These are phyloP conservation scores for Erpornis zantholeuca DNA, from an alignment of 2,113 vertebrate genomes.

Conservation along the genomic window DNA sequence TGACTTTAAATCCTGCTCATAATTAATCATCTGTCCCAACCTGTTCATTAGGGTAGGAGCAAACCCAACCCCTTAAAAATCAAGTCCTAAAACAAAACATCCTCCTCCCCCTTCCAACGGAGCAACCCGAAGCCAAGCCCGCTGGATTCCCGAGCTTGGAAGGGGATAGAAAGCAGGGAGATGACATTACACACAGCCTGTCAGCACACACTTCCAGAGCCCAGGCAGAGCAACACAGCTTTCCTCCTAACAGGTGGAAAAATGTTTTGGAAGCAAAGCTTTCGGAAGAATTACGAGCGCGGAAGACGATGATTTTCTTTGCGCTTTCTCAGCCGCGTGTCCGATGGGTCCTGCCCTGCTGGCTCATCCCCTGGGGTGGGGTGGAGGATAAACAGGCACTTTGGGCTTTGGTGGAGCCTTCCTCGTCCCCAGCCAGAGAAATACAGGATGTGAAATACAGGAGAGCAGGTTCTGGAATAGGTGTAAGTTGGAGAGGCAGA, in stretches of 20 bases:
- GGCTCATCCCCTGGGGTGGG: background rate
- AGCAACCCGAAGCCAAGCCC: background rate
- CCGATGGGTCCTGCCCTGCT: rapidly evolving
- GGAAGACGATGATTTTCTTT: background rate
- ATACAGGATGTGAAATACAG: background rate
- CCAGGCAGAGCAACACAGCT: background rate
- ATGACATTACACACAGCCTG: constrained; percentile 42
- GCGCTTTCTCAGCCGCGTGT: background rate
- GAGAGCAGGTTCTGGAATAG: background rate
- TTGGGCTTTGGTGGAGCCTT: background rate
- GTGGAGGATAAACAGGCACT: background rate
- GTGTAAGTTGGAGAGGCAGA: background rate
- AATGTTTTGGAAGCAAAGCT: background rate
- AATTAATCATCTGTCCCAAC: background rate
- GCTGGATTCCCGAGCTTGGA: background rate
- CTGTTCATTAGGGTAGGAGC: rapidly evolving
- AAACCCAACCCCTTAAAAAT: background rate
- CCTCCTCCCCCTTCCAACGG: background rate
- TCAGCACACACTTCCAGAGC: background rate
- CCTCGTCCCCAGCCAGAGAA: background rate
- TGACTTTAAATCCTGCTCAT: background rate
- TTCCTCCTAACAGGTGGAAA: constrained; percentile 1
- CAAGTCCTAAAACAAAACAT: background rate
- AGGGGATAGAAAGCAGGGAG: background rate
- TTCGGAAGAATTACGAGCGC: background rate